These are phyloP conservation scores for Strix aluco DNA, from an alignment of 2,113 vertebrate species.

Conservation along the genomic window DNA sequence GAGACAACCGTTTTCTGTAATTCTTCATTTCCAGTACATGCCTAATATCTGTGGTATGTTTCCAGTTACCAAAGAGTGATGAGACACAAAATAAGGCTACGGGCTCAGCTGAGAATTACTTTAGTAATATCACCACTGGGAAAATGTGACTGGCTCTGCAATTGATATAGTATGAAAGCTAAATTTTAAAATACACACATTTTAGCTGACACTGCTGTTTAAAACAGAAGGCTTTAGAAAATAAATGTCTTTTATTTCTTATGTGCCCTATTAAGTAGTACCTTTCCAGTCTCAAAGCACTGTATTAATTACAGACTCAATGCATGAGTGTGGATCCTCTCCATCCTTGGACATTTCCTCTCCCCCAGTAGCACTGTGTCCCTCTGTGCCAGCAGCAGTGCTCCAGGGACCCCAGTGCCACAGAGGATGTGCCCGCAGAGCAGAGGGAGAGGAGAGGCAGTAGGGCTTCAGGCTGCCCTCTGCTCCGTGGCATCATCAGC, in stretches of 20 bases:
- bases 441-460: neutral
- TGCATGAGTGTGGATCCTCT: neutral
- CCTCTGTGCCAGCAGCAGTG: neutral
- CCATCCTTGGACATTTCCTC: neutral
- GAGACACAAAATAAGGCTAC: neutral
- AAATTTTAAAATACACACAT: neutral
- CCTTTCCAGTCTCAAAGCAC: neutral
- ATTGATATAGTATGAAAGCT: neutral
- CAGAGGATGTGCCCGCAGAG: accelerated
- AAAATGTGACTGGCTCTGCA: neutral
- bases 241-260: neutral
- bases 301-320: neutral
- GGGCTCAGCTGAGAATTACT: neutral
- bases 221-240: neutral
- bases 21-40: neutral
- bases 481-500: neutral
- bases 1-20: neutral
- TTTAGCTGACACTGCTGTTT: neutral
- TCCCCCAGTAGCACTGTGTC: accelerated
- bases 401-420: neutral
- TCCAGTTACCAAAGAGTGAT: neutral
- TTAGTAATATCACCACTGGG: neutral
- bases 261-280: neutral
- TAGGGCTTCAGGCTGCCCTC: neutral
- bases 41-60: neutral